phyloP scores from a whole-genome alignment of 2,113 vertebrate species.

The Smithornis capensis region DNA sequence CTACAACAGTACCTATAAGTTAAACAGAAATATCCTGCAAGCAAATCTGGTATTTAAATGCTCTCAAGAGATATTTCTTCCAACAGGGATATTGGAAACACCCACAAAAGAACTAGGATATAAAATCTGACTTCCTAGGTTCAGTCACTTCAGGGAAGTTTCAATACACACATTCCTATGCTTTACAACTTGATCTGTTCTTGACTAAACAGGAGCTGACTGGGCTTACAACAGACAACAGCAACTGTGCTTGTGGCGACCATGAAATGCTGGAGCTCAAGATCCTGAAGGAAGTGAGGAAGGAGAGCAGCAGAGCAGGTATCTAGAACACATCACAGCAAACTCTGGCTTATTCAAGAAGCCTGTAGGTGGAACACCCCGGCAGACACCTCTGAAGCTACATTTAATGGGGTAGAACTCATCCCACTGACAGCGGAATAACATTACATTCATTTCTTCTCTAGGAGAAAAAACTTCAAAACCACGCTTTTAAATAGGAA shows the following conservation, averaged over 20 bases:
- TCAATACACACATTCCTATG: neutral
- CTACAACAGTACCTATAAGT: neutral
- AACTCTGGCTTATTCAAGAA: neutral
- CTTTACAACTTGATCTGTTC: neutral
- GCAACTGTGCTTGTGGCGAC: neutral
- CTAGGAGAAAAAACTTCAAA: neutral
- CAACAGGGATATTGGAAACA: neutral
- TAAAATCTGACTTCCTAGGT: neutral
- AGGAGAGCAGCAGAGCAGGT: neutral
- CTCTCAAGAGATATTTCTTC: neutral
- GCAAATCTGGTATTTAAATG: neutral
- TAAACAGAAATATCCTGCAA: neutral
- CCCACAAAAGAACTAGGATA: neutral
- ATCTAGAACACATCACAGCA: neutral
- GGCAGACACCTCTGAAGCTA: neutral
- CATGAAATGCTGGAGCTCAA: neutral
- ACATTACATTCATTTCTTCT: neutral
- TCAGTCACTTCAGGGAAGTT: neutral
- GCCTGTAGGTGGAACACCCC: neutral
- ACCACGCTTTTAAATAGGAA: neutral
- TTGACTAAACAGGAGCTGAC: neutral
- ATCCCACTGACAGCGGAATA: neutral
- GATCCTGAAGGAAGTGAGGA: neutral
- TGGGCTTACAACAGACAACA: neutral
- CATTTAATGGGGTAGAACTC: neutral